Conservation (phyloP, 1,140 invertebrate species). For the Hycleus phaleratus region DNA sequence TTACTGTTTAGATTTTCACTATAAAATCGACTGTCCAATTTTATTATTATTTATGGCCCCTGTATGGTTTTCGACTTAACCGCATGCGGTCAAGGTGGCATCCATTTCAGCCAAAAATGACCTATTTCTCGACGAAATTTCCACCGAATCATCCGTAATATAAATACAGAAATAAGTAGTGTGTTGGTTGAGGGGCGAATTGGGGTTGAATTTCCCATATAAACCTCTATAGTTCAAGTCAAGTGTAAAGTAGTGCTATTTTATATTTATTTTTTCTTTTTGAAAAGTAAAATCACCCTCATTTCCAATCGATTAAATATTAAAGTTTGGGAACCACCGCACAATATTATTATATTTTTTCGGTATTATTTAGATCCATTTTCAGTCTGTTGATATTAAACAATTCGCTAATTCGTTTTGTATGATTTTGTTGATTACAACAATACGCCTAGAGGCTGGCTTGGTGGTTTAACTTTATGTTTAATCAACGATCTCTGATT, state of each 20-base stretch:
- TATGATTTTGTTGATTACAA: constrained; percentile 8
- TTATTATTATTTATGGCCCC: constrained; percentile 9
- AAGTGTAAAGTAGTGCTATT: constrained; percentile 13
- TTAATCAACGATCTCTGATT: too few relatives aligned
- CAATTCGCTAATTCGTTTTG: neutral
- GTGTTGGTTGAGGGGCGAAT: too few relatives aligned
- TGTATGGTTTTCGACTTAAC: constrained; percentile 1
- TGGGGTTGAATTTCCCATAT: neutral
- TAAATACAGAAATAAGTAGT: too few relatives aligned
- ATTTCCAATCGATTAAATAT: constrained; percentile 11
- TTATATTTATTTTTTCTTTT: neutral
- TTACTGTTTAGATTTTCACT: neutral
- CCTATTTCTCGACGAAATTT: constrained; percentile 1
- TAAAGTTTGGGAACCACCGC: constrained; percentile 8
- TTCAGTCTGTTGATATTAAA: constrained; percentile 8
- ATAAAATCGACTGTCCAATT: constrained; percentile 8
- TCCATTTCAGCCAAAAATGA: neutral
- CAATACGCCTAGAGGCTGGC: constrained; percentile 15
- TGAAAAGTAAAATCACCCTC: constrained; percentile 6
- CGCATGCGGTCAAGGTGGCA: constrained; percentile 8
- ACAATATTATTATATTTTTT: neutral
- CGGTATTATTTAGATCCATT: constrained; percentile 1
- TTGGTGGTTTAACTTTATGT: neutral
- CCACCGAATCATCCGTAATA: too few relatives aligned
- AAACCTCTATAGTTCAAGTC: neutral